A percentile compares a stretch with the other conserved stretches of the same genome.
These are phyloP conservation scores for Picathartes gymnocephalus DNA, from an alignment of 2,113 vertebrate genomes.

Conservation along the genomic window DNA sequence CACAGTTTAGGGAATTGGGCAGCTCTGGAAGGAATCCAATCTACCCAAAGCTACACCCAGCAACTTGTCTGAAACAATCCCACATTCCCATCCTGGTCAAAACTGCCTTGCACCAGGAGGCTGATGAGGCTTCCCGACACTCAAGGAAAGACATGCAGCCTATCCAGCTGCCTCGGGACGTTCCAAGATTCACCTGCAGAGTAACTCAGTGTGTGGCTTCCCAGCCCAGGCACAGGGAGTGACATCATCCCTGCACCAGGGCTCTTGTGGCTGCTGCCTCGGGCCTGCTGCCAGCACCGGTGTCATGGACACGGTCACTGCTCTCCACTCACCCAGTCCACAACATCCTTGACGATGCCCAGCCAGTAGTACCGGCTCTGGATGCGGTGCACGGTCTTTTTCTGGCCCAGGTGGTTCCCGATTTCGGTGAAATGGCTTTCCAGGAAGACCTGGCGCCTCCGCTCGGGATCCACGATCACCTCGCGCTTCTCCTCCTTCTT, in stretches of 20 bases:
- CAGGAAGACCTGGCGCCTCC: conserved; percentile 83
- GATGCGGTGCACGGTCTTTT: conserved; percentile 88
- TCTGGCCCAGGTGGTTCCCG: conserved; percentile 88
- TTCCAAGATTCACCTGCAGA: background rate
- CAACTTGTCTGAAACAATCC: background rate
- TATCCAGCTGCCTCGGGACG: background rate
- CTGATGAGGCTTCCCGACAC: background rate
- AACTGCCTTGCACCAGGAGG: background rate
- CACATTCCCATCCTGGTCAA: background rate
- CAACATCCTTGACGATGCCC: conserved; percentile 89
- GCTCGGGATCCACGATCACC: conserved; percentile 83
- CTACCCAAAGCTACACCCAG: background rate
- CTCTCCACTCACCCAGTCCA: conserved; percentile 82
- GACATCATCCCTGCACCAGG: background rate
- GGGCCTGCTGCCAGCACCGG: background rate
- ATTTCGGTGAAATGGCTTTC: conserved; percentile 87
- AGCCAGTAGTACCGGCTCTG: conserved; percentile 93
- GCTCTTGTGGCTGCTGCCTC: background rate
- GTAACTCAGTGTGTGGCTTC: background rate
- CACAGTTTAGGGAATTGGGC: background rate
- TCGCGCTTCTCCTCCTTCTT: conserved; percentile 89
- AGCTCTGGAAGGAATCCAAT: background rate
- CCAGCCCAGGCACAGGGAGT: background rate
- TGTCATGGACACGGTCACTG: background rate
- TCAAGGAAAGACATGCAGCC: background rate